Evolutionary conservation across 2,113 vertebrate species (phyloP), one percentile per base, ranked within the genome.

Genomic region (Macquaria ambigua): DNA sequence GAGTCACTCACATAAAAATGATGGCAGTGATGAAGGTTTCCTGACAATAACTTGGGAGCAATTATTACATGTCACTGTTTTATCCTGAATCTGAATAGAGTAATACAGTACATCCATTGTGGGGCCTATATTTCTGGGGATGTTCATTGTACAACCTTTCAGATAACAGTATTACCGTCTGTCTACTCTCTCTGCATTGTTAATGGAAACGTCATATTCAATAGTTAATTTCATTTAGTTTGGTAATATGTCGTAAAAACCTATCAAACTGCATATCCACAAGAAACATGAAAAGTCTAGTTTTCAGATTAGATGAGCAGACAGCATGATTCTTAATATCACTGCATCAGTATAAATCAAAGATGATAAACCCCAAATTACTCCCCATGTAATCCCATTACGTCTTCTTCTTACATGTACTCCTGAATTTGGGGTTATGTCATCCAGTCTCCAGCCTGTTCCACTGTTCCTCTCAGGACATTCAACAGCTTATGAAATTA

Each of bases 401-500:
- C 59, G 28, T 83, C 43, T 70, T 82, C 39, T 76, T 82, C 21
- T 61, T 59, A 41, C 39, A 63, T 68, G 48, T 14, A 58, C 28
- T 56, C 3, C 46, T 39, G 25, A 69, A 73, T 69, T 46, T 63
- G 28, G n/a, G 39, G 5, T 90, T 75, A 76, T 34, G 55, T 79
- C 52, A 84, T 81, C 52, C n/a, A 73, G 77, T 83, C 62, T 71
- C 50, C 11, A 63, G 69, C 48, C 74, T 69, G 55, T 77, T 86
- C 64, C 15, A 6, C 74, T 71, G 50, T 80, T 74, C 70, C 77
- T 88, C 85, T 77, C 14, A 70, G 87, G 71, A 87, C 62, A 87
- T 77, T 79, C 70, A 90, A 55, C 68, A 81, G 81, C 58, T 90
- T 79, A 84, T 92, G 74, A 87, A 92, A 91, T 90, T 79, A 59